A percentile compares a stretch with the other conserved stretches of the same genome.
phyloP scores from a whole-genome alignment of 2,113 vertebrate genomes.

The Ahaetulla prasina region DNA sequence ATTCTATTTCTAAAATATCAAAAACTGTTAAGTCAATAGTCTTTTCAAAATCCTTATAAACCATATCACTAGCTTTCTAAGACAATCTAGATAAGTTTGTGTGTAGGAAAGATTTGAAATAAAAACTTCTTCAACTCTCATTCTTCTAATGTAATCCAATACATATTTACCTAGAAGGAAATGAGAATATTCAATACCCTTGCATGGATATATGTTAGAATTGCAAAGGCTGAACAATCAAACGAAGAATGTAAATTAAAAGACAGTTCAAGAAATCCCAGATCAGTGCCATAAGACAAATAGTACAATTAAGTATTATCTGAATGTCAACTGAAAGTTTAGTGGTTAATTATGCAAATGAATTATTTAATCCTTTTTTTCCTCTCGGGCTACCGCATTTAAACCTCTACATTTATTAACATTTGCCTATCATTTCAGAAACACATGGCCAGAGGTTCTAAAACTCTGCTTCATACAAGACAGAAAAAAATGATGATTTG shows the following conservation, averaged over 20 bases:
- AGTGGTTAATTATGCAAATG: conserved; percentile 56
- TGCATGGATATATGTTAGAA: background rate
- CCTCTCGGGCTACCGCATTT: conserved; percentile 44
- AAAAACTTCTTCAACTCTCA: background rate
- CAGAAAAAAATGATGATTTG: conserved; percentile 18
- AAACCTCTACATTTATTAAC: conserved; percentile 44
- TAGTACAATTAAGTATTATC: conserved; percentile 12
- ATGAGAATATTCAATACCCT: background rate
- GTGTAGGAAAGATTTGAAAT: background rate
- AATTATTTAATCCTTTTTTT: conserved; percentile 54
- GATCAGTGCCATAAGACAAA: conserved; percentile 1
- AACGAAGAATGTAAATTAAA: conserved; percentile 16
- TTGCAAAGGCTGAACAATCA: background rate
- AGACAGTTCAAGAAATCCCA: background rate
- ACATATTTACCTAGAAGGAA: background rate
- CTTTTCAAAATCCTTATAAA: background rate
- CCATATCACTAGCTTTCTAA: background rate
- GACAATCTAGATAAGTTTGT: background rate
- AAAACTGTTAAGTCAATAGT: background rate
- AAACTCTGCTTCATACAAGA: conserved; percentile 1
- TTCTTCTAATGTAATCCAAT: background rate
- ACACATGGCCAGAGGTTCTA: conserved; percentile 36
- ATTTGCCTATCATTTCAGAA: conserved; percentile 21
- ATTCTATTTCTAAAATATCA: background rate
- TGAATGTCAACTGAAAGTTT: conserved; percentile 49